Evolutionary conservation across 2,113 vertebrate species (phyloP).

Genomic region (Dipodomys stephensi): DNA sequence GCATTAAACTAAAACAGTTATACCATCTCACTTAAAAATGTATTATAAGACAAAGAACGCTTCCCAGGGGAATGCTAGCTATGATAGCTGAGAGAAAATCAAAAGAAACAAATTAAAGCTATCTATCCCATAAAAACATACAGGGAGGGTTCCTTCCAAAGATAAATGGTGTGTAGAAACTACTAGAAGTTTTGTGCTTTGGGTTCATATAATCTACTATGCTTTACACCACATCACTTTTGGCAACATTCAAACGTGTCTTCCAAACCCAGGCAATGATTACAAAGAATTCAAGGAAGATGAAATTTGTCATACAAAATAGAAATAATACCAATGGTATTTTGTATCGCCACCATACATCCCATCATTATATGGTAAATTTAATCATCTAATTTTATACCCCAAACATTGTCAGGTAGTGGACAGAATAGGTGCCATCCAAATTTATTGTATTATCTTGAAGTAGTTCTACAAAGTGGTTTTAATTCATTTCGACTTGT

Average conservation of each 20-base stretch:
- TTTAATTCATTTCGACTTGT: no score
- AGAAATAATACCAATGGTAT: neutral
- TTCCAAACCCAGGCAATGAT: neutral
- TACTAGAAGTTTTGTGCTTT: conserved; percentile 4
- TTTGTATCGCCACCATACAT: neutral
- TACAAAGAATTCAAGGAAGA: neutral
- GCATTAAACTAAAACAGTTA: conserved; percentile 73
- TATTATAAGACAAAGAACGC: conserved; percentile 71
- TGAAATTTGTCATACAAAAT: conserved; percentile 18
- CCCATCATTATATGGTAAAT: conserved; percentile 7
- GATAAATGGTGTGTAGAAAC: neutral
- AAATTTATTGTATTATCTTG: no score
- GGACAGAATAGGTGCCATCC: neutral
- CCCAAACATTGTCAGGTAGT: neutral
- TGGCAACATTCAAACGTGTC: neutral
- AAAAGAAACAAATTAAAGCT: conserved; percentile 66
- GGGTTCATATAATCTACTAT: conserved; percentile 23
- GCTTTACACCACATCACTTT: conserved; percentile 6
- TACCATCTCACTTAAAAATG: conserved; percentile 73
- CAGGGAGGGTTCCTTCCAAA: neutral
- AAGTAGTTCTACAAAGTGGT: no score
- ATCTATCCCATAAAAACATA: conserved; percentile 56
- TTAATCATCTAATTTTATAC: conserved; percentile 16
- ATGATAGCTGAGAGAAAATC: conserved; percentile 50
- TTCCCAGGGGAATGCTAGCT: conserved; percentile 24